These are phyloP conservation scores for Andrena camellia DNA, from an alignment of 2,888 invertebrate species.

Conservation along the genomic window DNA sequence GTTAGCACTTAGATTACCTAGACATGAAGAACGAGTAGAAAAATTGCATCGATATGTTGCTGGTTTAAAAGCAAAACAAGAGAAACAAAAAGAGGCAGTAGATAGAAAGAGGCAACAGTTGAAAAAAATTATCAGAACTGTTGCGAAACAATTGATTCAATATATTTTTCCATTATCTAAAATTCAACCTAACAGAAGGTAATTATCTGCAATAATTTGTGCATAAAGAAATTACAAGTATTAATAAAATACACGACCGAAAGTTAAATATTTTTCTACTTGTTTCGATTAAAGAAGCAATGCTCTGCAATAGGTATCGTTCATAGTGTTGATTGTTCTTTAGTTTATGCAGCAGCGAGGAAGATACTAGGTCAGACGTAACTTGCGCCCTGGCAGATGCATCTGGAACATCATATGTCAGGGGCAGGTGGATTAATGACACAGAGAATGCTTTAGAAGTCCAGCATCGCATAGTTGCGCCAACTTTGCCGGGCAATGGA, in stretches of 20 bases:
- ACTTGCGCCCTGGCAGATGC: conserved; percentile 89
- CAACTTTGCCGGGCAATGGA: conserved; percentile 93
- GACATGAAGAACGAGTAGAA: conserved; percentile 88
- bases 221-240: neutral
- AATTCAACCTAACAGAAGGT: conserved; percentile 86
- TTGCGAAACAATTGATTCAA: conserved; percentile 88
- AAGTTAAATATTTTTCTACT: conserved; percentile 26
- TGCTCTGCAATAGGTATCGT: neutral
- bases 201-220: conserved; percentile 5
- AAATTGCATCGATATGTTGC: conserved; percentile 87
- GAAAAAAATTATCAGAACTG: conserved; percentile 87
- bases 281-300: conserved; percentile 9
- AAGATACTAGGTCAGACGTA: conserved; percentile 80
- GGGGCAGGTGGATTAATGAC: conserved; percentile 92
- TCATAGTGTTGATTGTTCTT: conserved; percentile 23
- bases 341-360: conserved; percentile 81
- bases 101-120: conserved; percentile 86
- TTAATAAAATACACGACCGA: neutral
- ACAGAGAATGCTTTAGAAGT: conserved; percentile 89
- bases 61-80: conserved; percentile 86
- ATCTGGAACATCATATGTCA: conserved; percentile 91
- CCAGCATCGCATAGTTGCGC: conserved; percentile 92
- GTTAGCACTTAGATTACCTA: conserved; percentile 87
- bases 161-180: conserved; percentile 90
- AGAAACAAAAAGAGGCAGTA: conserved; percentile 86